These are phyloP conservation scores for Scopus umbretta DNA, from an alignment of 2,113 vertebrate genomes.

Conservation along the genomic window DNA sequence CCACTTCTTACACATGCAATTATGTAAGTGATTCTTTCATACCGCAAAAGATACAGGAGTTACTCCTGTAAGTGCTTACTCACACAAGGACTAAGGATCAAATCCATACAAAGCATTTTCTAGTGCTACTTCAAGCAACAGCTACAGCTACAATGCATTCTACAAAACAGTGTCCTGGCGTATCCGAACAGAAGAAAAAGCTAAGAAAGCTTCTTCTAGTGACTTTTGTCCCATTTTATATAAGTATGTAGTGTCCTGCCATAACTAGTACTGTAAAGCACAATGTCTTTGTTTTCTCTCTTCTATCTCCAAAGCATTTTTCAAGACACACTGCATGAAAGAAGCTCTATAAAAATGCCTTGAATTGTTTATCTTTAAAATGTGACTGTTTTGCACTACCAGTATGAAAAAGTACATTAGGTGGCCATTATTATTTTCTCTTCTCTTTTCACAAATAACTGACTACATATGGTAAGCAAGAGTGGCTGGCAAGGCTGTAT, in stretches of 20 bases:
- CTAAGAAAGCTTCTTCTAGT: background rate
- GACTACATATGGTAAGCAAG: background rate
- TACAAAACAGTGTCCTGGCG: background rate
- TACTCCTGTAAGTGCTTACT: background rate
- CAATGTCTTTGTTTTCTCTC: background rate
- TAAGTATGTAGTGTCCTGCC: background rate
- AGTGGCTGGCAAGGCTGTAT: background rate
- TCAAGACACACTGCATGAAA: constrained; percentile 7
- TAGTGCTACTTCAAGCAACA: constrained; percentile 2
- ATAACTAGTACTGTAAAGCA: background rate
- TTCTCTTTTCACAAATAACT: background rate
- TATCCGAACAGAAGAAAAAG: background rate
- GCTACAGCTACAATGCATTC: background rate
- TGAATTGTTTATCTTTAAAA: constrained; percentile 44
- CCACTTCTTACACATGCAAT: background rate
- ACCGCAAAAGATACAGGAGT: background rate
- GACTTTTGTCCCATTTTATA: constrained; percentile 11
- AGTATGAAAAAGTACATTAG: constrained; percentile 21
- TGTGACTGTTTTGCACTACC: background rate
- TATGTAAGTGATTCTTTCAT: background rate
- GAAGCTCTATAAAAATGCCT: constrained; percentile 25
- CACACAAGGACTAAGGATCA: background rate
- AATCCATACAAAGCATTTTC: constrained; percentile 16
- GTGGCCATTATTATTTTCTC: background rate
- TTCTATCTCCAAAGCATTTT: constrained; percentile 12